phyloP scores from a whole-genome alignment of 2,113 vertebrate species.

The Petaurus breviceps region DNA sequence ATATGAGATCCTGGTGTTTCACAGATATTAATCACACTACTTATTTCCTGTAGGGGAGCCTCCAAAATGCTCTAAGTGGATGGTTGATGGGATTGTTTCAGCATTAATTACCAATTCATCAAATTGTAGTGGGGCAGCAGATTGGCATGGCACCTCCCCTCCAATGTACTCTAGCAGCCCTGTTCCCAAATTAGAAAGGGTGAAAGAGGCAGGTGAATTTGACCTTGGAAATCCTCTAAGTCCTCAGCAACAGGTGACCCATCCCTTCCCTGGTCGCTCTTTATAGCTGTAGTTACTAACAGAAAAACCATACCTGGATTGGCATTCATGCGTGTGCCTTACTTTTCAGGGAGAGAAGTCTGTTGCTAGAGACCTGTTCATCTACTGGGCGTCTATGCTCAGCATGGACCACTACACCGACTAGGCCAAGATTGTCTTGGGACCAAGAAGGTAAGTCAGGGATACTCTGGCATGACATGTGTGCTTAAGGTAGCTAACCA shows the following conservation, averaged over 20 bases:
- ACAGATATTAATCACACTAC: background rate
- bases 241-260: background rate
- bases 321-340: background rate
- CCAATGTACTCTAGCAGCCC: background rate
- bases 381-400: background rate
- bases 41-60: background rate
- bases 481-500: too few relatives aligned
- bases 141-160: background rate
- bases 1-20: background rate
- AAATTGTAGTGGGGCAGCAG: background rate
- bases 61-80: background rate
- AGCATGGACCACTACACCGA: background rate
- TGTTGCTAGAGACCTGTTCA: background rate
- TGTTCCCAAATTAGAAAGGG: background rate
- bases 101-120: background rate
- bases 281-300: background rate
- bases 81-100: background rate
- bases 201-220: background rate
- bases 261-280: background rate
- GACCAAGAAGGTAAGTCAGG: too few relatives aligned
- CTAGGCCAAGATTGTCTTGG: too few relatives aligned
- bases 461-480: too few relatives aligned
- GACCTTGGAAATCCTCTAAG: background rate
- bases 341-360: background rate
- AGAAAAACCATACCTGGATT: background rate